phyloP scores from a whole-genome alignment of 2,888 invertebrate species.

The Cephus spinipes region DNA sequence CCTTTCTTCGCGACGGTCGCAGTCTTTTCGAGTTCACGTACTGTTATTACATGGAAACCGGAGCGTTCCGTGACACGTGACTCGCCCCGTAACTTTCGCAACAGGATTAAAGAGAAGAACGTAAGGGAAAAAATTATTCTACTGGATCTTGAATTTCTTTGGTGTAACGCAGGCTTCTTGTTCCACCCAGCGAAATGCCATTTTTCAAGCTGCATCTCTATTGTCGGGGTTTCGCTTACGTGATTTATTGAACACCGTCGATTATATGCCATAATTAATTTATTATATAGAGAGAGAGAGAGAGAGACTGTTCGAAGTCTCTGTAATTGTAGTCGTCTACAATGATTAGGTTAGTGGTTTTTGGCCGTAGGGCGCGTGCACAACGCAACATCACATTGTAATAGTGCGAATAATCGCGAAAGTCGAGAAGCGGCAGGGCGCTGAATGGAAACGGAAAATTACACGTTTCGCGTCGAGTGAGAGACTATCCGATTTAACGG shows the following conservation, averaged over 20 bases:
- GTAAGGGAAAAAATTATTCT: neutral
- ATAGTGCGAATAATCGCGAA: neutral
- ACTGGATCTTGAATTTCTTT: neutral
- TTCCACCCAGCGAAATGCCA: neutral
- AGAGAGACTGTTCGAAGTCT: neutral
- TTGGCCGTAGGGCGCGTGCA: neutral
- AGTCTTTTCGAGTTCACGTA: neutral
- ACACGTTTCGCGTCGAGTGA: neutral
- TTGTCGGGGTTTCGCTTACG: neutral
- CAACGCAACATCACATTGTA: neutral
- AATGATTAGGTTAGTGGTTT: neutral
- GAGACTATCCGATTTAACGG: neutral
- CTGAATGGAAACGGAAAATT: neutral
- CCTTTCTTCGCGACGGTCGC: neutral
- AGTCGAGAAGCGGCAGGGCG: neutral
- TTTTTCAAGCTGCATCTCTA: too few relatives aligned
- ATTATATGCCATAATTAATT: neutral
- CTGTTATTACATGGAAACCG: neutral
- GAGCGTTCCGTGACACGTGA: neutral
- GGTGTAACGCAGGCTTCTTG: neutral
- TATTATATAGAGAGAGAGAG: neutral
- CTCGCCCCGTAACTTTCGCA: neutral
- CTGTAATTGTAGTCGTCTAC: neutral
- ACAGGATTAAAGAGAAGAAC: neutral
- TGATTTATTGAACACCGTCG: neutral